Conservation (phyloP, 2,797 vertebrate genomes). For the Hoplostethus atlanticus region DNA sequence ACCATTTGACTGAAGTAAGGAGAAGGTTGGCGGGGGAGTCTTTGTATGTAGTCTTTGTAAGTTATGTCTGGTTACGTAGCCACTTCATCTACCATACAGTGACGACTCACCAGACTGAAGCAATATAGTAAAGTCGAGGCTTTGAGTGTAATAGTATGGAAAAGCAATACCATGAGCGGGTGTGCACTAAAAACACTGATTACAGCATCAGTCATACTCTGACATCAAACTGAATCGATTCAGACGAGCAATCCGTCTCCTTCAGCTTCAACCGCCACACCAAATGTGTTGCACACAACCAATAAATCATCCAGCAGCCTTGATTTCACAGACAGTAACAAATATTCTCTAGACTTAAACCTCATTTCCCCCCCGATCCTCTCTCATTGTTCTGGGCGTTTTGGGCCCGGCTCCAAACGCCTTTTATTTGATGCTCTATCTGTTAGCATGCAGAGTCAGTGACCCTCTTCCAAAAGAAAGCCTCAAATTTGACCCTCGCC, state of each 20-base stretch:
- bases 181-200: background rate
- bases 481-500: background rate
- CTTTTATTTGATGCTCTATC: conserved; percentile 30
- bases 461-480: conserved; percentile 15
- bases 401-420: conserved; percentile 1
- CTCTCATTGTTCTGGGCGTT: background rate
- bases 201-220: background rate
- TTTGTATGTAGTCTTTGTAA: background rate
- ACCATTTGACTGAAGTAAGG: background rate
- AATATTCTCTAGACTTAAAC: conserved; percentile 48
- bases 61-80: background rate
- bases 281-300: conserved; percentile 23
- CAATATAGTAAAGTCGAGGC: background rate
- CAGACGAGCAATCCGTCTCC: conserved; percentile 35
- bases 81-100: background rate
- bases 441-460: conserved; percentile 24
- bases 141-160: background rate
- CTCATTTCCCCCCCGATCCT: conserved; percentile 27
- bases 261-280: conserved; percentile 40
- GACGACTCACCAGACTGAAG: background rate
- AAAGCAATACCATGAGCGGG: background rate
- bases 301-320: conserved; percentile 57
- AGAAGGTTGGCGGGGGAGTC: background rate
- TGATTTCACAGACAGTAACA: conserved; percentile 43
- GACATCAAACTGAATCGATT: background rate